phyloP scores from a whole-genome alignment of 2,888 invertebrate species.

The Micropterix aruncella region DNA sequence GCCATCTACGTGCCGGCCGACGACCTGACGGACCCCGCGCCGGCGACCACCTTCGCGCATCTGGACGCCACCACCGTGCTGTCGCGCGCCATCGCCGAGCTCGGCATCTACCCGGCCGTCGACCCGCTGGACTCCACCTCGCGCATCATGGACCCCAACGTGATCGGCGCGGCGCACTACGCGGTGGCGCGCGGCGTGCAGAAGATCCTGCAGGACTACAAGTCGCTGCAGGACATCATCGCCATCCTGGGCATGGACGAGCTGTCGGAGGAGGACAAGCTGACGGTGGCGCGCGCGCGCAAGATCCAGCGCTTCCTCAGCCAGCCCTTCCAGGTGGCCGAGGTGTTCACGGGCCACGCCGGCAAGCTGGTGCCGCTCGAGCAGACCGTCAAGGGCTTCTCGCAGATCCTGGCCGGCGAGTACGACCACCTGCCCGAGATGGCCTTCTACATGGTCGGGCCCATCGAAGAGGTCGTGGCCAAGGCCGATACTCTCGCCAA shows the following conservation, averaged over 20 bases:
- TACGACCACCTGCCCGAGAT: constrained; percentile 84
- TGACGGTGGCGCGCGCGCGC: constrained; percentile 85
- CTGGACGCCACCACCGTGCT: constrained; percentile 93
- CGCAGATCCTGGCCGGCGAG: constrained; percentile 69
- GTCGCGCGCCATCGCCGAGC: constrained; percentile 84
- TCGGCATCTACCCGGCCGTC: constrained; percentile 90
- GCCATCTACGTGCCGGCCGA: constrained; percentile 95
- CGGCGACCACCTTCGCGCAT: constrained; percentile 91
- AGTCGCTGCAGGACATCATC: constrained; percentile 76
- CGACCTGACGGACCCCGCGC: constrained; percentile 92
- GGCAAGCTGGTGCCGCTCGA: constrained; percentile 80
- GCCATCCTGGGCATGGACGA: constrained; percentile 92
- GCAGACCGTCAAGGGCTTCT: constrained; percentile 83
- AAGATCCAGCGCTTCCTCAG: constrained; percentile 92
- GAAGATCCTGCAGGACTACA: constrained; percentile 78
- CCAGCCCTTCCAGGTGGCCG: constrained; percentile 87
- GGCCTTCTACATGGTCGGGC: constrained; percentile 94
- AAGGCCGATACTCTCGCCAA: constrained; percentile 71
- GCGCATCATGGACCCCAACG: constrained; percentile 87
- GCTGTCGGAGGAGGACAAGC: constrained; percentile 89
- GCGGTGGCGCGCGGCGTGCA: constrained; percentile 82
- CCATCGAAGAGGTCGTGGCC: constrained; percentile 74
- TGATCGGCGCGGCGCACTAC: constrained; percentile 85
- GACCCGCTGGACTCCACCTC: constrained; percentile 91
- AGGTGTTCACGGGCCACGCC: constrained; percentile 86